Evolutionary conservation across 2,113 vertebrate genomes (phyloP).

Genomic region (Perca schrenkii): DNA sequence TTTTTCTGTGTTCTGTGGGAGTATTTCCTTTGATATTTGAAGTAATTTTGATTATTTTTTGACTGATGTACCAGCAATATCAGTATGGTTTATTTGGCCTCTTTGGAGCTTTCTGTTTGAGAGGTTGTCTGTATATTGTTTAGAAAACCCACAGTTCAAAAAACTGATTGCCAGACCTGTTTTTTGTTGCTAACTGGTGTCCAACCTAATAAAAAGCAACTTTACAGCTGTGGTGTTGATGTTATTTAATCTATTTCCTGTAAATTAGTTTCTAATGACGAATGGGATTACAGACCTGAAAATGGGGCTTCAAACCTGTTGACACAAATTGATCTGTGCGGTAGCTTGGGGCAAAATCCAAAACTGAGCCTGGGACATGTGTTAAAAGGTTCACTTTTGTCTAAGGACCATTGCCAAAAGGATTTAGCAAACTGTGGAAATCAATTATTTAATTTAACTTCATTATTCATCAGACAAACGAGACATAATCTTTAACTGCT

Average conservation of each 20-base stretch:
- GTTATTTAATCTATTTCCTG: not conserved
- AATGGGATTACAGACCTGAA: slow-evolving; percentile 33
- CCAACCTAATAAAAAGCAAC: not conserved
- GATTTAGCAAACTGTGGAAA: slow-evolving; percentile 1
- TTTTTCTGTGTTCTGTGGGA: not conserved
- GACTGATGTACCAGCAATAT: not conserved
- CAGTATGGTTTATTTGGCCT: not conserved
- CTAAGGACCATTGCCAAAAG: not conserved
- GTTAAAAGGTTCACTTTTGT: slow-evolving; percentile 14
- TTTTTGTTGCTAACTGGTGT: not conserved
- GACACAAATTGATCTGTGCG: slow-evolving; percentile 15
- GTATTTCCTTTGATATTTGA: not conserved
- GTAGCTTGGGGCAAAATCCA: slow-evolving; percentile 7
- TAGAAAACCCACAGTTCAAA: not conserved
- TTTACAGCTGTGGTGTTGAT: not conserved
- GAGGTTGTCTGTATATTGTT: not conserved
- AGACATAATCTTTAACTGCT: slow-evolving; percentile 47
- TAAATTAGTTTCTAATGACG: slow-evolving; percentile 10
- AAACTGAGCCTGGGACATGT: slow-evolving; percentile 16
- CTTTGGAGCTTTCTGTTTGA: not conserved
- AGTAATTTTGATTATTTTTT: not conserved
- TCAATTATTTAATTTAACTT: not conserved
- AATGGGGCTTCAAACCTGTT: slow-evolving; percentile 9
- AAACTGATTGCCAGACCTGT: not conserved
- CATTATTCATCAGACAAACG: not conserved